These are phyloP conservation scores for Hemithea aestivaria DNA, from an alignment of 2,888 invertebrate genomes.

Conservation along the genomic window DNA sequence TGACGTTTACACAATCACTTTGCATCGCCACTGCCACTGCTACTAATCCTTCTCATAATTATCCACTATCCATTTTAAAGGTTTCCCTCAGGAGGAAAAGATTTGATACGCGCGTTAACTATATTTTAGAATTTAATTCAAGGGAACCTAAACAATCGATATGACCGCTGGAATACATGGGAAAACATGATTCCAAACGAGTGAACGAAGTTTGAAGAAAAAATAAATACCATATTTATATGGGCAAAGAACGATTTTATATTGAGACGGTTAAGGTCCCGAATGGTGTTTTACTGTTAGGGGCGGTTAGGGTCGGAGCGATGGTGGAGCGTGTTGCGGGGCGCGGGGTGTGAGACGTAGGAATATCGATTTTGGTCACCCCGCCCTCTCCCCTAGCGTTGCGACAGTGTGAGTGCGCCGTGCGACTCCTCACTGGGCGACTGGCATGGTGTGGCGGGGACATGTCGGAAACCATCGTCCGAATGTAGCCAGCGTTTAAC, in stretches of 20 bases:
- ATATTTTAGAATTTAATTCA: too few relatives aligned
- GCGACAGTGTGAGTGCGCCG: conserved; percentile 74
- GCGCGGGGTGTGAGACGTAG: conserved; percentile 66
- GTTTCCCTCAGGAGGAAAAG: conserved; percentile 1
- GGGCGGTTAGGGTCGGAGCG: conserved; percentile 72
- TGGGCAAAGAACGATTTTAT: conserved; percentile 59
- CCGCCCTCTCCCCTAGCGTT: conserved; percentile 68
- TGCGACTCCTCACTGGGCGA: conserved; percentile 57
- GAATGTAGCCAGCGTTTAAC: conserved; percentile 46
- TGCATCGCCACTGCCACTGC: conserved; percentile 33
- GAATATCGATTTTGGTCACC: conserved; percentile 76
- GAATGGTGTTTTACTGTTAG: conserved; percentile 66
- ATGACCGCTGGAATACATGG: conserved; percentile 36
- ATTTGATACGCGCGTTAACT: conserved; percentile 1
- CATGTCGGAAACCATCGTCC: conserved; percentile 48
- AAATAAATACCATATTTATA: conserved; percentile 25
- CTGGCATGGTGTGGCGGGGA: conserved; percentile 45
- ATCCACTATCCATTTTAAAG: conserved; percentile 1
- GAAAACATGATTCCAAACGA: conserved; percentile 41
- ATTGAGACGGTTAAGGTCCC: conserved; percentile 59
- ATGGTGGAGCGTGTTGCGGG: conserved; percentile 55
- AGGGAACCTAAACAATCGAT: conserved; percentile 28
- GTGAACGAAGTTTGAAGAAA: conserved; percentile 27
- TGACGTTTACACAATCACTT: conserved; percentile 51
- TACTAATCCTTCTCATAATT: conserved; percentile 23